phyloP scores from a whole-genome alignment of 1,140 invertebrate species.

The Andricus grossulariae region DNA sequence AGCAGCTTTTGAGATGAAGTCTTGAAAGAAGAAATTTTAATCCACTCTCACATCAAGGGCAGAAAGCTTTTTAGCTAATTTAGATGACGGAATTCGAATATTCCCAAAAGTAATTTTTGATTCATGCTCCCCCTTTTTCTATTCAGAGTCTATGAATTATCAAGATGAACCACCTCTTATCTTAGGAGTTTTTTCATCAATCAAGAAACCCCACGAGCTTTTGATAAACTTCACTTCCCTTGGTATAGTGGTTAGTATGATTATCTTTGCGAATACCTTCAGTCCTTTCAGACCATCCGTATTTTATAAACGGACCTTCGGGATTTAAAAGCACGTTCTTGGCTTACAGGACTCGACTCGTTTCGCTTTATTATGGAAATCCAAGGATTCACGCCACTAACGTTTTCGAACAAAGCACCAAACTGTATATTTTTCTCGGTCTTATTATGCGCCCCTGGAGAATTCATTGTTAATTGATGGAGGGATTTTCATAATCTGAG shows the following conservation, averaged over 20 bases:
- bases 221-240: conserved; percentile 10
- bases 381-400: not conserved
- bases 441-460: too few relatives aligned
- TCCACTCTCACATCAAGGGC: too few relatives aligned
- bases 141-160: not conserved
- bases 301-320: conserved; percentile 12
- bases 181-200: conserved; percentile 3
- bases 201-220: not conserved
- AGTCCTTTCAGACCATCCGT: conserved; percentile 8
- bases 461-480: too few relatives aligned
- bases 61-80: conserved; percentile 11
- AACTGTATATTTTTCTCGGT: too few relatives aligned
- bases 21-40: too few relatives aligned
- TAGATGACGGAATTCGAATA: not conserved
- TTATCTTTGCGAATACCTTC: conserved; percentile 12
- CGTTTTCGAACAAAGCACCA: too few relatives aligned
- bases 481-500: too few relatives aligned
- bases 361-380: not conserved
- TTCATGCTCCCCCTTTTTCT: not conserved
- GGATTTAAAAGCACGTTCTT: not conserved
- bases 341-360: not conserved
- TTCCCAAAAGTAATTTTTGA: not conserved
- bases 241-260: not conserved
- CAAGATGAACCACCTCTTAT: conserved; percentile 1
- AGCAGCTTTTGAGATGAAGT: too few relatives aligned